Evolutionary conservation across 2,113 vertebrate genomes (phyloP).

Genomic region (Bettongia penicillata): DNA sequence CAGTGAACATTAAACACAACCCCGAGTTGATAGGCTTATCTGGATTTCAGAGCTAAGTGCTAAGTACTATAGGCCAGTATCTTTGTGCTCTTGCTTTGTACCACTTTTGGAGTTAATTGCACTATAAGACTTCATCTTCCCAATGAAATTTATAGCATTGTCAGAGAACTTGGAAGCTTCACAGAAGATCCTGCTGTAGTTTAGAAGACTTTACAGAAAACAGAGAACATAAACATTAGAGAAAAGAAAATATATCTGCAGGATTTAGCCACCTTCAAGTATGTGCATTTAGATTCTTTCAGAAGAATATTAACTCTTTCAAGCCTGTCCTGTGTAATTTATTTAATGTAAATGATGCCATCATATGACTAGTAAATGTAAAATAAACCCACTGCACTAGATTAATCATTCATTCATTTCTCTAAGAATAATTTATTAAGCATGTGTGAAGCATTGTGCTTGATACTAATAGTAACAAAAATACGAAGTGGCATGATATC

Average conservation of each 20-base stretch:
- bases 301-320: conserved; percentile 60
- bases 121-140: conserved; percentile 81
- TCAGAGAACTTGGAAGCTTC: conserved; percentile 71
- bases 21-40: conserved; percentile 91
- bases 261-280: background rate
- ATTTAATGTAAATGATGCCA: background rate
- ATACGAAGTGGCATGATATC: background rate
- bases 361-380: background rate
- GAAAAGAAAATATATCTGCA: conserved; percentile 61
- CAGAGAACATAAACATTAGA: conserved; percentile 71
- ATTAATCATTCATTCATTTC: background rate
- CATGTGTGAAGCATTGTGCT: background rate
- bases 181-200: conserved; percentile 67
- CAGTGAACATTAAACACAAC: conserved; percentile 95
- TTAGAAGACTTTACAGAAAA: conserved; percentile 78
- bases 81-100: conserved; percentile 84
- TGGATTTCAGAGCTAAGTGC: conserved; percentile 88
- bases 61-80: conserved; percentile 89
- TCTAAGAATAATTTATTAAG: background rate
- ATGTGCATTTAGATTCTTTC: background rate
- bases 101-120: conserved; percentile 88
- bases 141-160: conserved; percentile 84
- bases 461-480: background rate
- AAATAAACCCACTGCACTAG: background rate
- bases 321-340: background rate